Evolutionary conservation across 2,113 vertebrate genomes (phyloP).

Genomic region (Helogale parvula): DNA sequence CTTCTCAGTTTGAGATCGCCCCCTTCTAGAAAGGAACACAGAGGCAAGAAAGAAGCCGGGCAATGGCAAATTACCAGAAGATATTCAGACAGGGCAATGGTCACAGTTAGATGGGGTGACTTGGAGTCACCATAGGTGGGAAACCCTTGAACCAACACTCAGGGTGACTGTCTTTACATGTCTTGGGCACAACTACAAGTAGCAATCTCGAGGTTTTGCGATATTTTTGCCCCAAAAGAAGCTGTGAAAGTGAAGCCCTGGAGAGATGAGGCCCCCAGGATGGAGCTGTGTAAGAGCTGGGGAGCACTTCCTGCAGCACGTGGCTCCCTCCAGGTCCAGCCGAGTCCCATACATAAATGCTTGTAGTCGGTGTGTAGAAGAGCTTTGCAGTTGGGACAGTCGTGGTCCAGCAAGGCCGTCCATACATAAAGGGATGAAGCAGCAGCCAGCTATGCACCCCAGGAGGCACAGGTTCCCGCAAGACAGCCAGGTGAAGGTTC

Average conservation of each 20-base stretch:
- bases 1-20: neutral
- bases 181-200: slow-evolving; percentile 34
- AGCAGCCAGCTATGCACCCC: slow-evolving; percentile 90
- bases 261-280: neutral
- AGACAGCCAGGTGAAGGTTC: slow-evolving; percentile 89
- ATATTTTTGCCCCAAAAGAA: neutral
- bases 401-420: slow-evolving; percentile 86
- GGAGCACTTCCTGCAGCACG: neutral
- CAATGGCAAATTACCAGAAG: neutral
- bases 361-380: slow-evolving; percentile 87
- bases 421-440: slow-evolving; percentile 91
- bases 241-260: neutral
- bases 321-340: neutral
- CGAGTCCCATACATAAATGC: slow-evolving; percentile 84
- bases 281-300: neutral
- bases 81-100: neutral
- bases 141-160: neutral
- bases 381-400: slow-evolving; percentile 87
- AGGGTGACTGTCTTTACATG: slow-evolving; percentile 30
- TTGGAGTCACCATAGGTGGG: neutral
- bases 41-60: slow-evolving; percentile 24
- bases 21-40: neutral
- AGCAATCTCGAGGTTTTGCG: slow-evolving; percentile 34
- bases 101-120: slow-evolving; percentile 31
- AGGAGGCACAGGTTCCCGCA: slow-evolving; percentile 80